Evolutionary conservation across 1,140 invertebrate genomes (phyloP).

Genomic region (Thaumatotibia leucotreta): DNA sequence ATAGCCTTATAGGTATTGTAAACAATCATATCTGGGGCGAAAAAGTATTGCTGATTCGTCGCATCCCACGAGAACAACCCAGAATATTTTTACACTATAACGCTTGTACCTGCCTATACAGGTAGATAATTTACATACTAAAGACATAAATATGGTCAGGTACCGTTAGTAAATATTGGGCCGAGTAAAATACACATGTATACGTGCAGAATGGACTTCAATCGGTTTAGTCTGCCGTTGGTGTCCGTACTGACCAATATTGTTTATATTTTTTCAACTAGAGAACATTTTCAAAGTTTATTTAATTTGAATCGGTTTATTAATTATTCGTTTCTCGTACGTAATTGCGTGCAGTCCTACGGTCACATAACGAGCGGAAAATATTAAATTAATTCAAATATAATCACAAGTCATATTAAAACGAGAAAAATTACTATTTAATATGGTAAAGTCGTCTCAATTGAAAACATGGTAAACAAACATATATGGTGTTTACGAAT

Average conservation of each 20-base stretch:
- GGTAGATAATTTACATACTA: background rate
- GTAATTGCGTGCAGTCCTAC: background rate
- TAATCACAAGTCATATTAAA: background rate
- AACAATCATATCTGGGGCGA: too few relatives aligned
- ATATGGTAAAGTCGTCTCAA: slow-evolving; percentile 4
- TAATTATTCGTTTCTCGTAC: background rate
- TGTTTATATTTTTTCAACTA: background rate
- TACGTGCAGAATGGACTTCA: background rate
- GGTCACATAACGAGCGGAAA: background rate
- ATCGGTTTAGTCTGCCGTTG: background rate
- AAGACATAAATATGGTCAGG: background rate
- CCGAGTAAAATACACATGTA: background rate
- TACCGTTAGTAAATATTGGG: slow-evolving; percentile 10
- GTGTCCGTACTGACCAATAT: background rate
- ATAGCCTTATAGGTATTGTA: too few relatives aligned
- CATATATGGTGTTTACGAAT: background rate
- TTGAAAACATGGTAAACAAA: background rate
- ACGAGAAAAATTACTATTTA: slow-evolving; percentile 12
- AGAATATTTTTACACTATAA: background rate
- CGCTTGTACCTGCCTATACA: too few relatives aligned
- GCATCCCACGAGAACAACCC: background rate
- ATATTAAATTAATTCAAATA: background rate
- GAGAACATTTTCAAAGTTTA: background rate
- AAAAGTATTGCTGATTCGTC: too few relatives aligned
- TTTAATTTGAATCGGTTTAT: background rate